Evolutionary conservation across 2,888 invertebrate genomes (phyloP), one percentile per base, ranked within the genome.

Genomic region (Rotaria sp.): DNA sequence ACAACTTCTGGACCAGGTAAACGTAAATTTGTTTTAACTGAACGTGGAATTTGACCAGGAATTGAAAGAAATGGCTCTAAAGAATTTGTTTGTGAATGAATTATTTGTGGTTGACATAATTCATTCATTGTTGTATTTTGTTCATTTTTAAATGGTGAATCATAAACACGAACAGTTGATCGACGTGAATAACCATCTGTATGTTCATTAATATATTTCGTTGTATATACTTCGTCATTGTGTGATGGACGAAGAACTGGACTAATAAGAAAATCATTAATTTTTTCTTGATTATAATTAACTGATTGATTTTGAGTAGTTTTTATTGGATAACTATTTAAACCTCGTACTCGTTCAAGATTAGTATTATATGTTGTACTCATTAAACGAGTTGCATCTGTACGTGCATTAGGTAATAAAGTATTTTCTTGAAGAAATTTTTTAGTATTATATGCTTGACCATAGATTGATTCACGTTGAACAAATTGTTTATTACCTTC

Each of bases 351-450:
- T 38, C 80, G 24, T 13, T 80, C 45, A 41, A 80, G 45, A 80
- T 80, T 15, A 11, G 4, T 41, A 80, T 80, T 80, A 21, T 67
- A 67, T 80, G 8, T 26, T n/a, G 80, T 80, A 45, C 80, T 80
- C n/a, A 80, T 80, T n/a, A 80, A 80, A 80, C 35, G 15, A 13
- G 45, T 45, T 24, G 80, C 45, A 45, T 80, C 80, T 26, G 15
- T 24, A 45, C 80, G 80, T 45, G 80, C 88, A 87, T 88, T 87
- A 38, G 87, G 88, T 35, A 88, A 88, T 35, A 90, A 86, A 41
- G 88, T 87, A 59, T 89, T 88, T 57, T 91, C 90, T 88, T 91
- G 91, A 41, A 91, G 88, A 88, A 90, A 91, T 87, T 90, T 90
- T 80, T 88, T 87, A 11, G 89, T 89, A 88, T 90, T 90, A 88